Evolutionary conservation across 2,888 invertebrate genomes (phyloP), one percentile per base, ranked within the genome.

Genomic region (Ischnus inquisitorius): DNA sequence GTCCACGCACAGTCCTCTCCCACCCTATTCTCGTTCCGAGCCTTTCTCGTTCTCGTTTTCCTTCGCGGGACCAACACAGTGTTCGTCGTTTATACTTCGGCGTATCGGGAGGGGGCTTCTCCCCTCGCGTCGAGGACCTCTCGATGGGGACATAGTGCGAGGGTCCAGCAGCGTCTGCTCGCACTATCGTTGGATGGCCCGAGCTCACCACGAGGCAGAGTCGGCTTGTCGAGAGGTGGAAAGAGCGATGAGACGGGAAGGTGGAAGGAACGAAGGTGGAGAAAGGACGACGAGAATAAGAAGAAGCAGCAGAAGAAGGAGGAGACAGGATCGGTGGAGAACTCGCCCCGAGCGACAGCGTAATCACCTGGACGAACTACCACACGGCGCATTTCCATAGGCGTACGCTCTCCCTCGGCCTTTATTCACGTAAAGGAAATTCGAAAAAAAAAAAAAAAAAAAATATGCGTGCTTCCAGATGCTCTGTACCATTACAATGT

Each of bases 351-450:
- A 91, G 93, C 92, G 93, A 93, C 93, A 92, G 92, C 90, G 92
- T 93, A 93, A 93, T 93, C 93, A 92, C 90, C 92, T 89, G 91
- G 89, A 92, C 90, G 90, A 91, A 92, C 92, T 91, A 90, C 92
- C 89, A 91, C 88, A 88, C 87, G 77, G 83, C 68, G 71, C 78
- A 86, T 83, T 69, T 54, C 82, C 88, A 91, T 86, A 89, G 91
- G 90, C 88, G 87, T 89, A 86, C 83, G 74, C 83, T 34, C 64
- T 22, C 43, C 74, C 48, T 16, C 16, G 46, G 25, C 6, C 25
- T 41, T 60, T 43, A 12, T 1, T 5, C 39, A 12, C 48, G 41
- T n/a, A 34, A 3, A 60, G 2, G 22, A 10, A 46, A 2, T 14
- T 12, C 19, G 34, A n/a, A n/a, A n/a, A n/a, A 46, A 34, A 34